Evolutionary conservation across 2,888 invertebrate species (phyloP), one percentile per base, ranked within the genome.

Genomic region (Hipparchia semele): DNA sequence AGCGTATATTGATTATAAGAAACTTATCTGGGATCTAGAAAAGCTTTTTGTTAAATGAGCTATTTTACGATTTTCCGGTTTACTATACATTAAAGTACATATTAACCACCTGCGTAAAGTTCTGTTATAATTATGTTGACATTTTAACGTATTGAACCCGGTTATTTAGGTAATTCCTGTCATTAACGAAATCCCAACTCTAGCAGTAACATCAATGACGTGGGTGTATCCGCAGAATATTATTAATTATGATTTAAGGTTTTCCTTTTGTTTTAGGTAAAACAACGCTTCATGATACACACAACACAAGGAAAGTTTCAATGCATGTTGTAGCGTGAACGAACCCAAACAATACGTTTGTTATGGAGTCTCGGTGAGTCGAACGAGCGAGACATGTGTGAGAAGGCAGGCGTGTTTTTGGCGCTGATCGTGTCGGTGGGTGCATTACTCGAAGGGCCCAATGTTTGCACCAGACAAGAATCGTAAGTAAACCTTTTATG

Each of bases 401-500:
- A 23, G 82, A 83, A 82, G 79, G 79, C 84, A 78, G 80, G 77
- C 75, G 81, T 82, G 75, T 76, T 89, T 62, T 74, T 90, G 77
- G 82, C 84, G 77, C 77, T 91, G 76, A 79, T 82, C 68, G 81
- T 81, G 54, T 82, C 84, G 67, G 83, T 82, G 68, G 76, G 76
- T 39, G 89, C 86, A n/a, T 77, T 89, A 39, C 86, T 96, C 10
- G 95, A 96, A 79, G 97, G 97, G 67, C 96, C 97, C 46, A 97
- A 98, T 89, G 95, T 98, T 75, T 98, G 98, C 90, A 96, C 96
- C 8, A 95, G 95, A 80, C 96, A 96, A 83, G 97, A 97, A 90
- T 94, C 95, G 97, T 97, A 87, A 96, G 96, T 95, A 75, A 62
- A 54, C 70, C 60, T 66, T 56, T 23, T 23, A 58, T 3, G 8